A percentile compares a stretch with the other conserved stretches of the same genome.
Evolutionary conservation across 1,140 invertebrate genomes (phyloP).

Genomic region (Drosophila yakuba): DNA sequence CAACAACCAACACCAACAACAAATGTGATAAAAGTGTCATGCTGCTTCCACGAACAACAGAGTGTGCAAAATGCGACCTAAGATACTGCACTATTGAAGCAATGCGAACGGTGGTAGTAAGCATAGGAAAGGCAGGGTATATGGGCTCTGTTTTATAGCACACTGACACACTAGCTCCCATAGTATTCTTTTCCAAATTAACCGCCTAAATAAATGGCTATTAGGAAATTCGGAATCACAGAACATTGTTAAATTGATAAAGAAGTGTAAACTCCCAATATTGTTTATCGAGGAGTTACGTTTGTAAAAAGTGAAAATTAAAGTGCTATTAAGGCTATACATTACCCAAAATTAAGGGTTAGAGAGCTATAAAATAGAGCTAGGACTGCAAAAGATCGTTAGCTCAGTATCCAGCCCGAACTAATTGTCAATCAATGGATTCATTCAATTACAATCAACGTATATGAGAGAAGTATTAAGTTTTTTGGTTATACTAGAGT

Average conservation of each 20-base stretch:
- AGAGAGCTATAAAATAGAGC: background rate
- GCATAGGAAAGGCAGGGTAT: conserved; percentile 13
- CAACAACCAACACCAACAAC: conserved; percentile 55
- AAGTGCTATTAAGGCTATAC: background rate
- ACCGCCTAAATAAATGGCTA: no score
- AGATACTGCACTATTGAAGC: conserved; percentile 40
- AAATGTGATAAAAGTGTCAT: conserved; percentile 80
- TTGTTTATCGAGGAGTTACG: no score
- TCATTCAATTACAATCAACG: conserved; percentile 57
- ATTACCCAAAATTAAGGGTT: no score
- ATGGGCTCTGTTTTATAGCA: conserved; percentile 15
- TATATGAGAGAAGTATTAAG: conserved; percentile 47
- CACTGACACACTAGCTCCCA: background rate
- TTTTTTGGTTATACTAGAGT: conserved; percentile 54
- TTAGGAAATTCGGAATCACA: background rate
- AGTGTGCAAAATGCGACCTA: conserved; percentile 34
- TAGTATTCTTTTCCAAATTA: background rate
- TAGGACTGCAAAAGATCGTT: background rate
- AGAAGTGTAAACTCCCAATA: no score
- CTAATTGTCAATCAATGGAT: conserved; percentile 18
- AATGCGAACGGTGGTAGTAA: conserved; percentile 8
- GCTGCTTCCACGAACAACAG: conserved; percentile 68
- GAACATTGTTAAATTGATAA: no score
- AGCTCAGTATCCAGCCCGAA: background rate
- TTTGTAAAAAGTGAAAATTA: no score